phyloP scores from a whole-genome alignment of 2,113 vertebrate species.

The Alethe castanea region DNA sequence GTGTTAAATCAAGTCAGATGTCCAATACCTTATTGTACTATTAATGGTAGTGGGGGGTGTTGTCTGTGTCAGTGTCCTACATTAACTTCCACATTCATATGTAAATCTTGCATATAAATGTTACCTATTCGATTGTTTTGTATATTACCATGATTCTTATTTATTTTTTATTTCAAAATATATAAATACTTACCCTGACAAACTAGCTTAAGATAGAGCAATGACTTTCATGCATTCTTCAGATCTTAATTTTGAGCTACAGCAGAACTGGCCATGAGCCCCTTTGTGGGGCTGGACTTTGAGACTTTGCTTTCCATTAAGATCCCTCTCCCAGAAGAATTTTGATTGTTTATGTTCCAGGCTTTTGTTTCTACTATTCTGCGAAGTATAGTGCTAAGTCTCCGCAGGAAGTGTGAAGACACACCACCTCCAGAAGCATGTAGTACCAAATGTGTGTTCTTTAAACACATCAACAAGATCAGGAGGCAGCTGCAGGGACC shows the following conservation, averaged over 20 bases:
- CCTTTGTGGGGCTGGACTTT: background rate
- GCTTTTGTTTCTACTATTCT: conserved; percentile 63
- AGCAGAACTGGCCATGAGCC: background rate
- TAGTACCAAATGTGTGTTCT: conserved; percentile 51
- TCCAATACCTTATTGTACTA: background rate
- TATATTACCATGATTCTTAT: background rate
- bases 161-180: background rate
- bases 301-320: background rate
- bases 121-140: background rate
- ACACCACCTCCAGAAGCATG: conserved; percentile 52
- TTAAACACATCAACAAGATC: conserved; percentile 50
- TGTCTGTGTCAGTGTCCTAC: background rate
- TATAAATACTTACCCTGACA: background rate
- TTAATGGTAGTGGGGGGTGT: background rate
- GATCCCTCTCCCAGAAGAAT: background rate
- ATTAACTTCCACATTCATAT: background rate
- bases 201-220: background rate
- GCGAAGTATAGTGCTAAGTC: conserved; percentile 27
- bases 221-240: background rate
- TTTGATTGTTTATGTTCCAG: conserved; percentile 40
- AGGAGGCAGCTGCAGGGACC: conserved; percentile 46
- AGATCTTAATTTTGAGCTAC: background rate
- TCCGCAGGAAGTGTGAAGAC: conserved; percentile 53
- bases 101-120: background rate
- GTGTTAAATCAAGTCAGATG: background rate